Conservation (phyloP, 2,797 vertebrate genomes). For the Anabacerthia variegaticeps region DNA sequence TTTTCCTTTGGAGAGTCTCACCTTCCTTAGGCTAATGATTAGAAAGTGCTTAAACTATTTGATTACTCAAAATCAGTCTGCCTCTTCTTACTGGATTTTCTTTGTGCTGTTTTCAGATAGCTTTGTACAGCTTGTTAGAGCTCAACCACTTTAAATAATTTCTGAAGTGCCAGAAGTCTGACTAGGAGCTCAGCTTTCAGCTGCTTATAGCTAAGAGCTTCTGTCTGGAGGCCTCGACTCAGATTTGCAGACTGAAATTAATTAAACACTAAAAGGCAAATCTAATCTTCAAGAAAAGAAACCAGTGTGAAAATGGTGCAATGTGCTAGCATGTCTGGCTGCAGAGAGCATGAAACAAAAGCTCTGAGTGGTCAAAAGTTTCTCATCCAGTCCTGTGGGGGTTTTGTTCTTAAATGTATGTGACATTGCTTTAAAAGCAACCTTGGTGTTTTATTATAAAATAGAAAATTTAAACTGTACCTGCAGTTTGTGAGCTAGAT, state of each 20-base stretch:
- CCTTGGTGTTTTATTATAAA: not conserved
- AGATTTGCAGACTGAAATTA: not conserved
- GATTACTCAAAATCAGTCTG: not conserved
- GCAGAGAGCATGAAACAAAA: not conserved
- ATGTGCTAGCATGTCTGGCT: not conserved
- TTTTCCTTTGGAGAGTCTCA: not conserved
- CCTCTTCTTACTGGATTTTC: not conserved
- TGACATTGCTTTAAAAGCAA: not conserved
- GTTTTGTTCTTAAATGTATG: not conserved
- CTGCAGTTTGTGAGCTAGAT: not conserved
- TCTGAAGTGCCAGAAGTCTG: not conserved
- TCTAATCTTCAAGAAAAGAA: not conserved
- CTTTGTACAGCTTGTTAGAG: not conserved
- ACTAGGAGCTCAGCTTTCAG: not conserved
- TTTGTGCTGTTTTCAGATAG: not conserved
- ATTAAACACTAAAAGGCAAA: not conserved
- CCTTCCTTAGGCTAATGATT: not conserved
- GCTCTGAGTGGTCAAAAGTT: not conserved
- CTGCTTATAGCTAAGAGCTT: not conserved
- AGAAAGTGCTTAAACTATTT: not conserved
- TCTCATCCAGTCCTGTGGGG: not conserved
- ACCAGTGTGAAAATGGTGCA: not conserved
- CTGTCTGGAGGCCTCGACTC: not conserved
- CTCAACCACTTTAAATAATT: not conserved
- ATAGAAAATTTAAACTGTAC: not conserved